A percentile compares a stretch with the other conserved stretches of the same genome.
These are phyloP conservation scores for Nemurella pictetii DNA, from an alignment of 2,888 invertebrate genomes.

Conservation along the genomic window DNA sequence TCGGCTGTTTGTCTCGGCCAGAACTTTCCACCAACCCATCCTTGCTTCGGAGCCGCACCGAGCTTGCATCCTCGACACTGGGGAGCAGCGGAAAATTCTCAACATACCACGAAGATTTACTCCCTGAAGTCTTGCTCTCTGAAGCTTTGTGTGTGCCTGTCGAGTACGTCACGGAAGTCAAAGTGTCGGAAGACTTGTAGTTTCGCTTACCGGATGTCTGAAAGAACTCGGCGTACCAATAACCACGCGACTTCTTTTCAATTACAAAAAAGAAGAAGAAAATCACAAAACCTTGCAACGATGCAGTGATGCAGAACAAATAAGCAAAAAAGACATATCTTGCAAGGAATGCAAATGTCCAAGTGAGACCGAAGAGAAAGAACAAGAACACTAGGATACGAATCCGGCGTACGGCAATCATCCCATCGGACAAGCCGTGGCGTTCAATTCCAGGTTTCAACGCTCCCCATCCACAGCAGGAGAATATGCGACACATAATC, in stretches of 20 bases:
- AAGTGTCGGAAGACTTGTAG: not conserved
- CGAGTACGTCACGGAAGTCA: not conserved
- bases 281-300: conserved; percentile 64
- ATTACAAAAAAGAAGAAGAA: conserved; percentile 64
- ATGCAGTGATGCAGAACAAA: conserved; percentile 64
- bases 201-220: not conserved
- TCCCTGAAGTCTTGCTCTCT: not conserved
- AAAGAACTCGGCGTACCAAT: conserved; percentile 51
- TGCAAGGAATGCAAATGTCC: conserved; percentile 62
- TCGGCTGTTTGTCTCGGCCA: not conserved
- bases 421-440: conserved; percentile 1
- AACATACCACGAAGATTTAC: not conserved
- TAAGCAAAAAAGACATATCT: conserved; percentile 60
- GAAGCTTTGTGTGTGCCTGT: not conserved
- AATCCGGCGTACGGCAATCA: conserved; percentile 4
- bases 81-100: not conserved
- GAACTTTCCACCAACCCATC: not conserved
- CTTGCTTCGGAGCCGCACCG: not conserved
- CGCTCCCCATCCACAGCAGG: conserved; percentile 18
- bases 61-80: not conserved
- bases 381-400: conserved; percentile 56
- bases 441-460: not conserved
- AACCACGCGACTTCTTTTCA: conserved; percentile 58
- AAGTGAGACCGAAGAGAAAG: conserved; percentile 63
- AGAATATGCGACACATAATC: conserved; percentile 44